These are phyloP conservation scores for Yponomeuta malinellus DNA, from an alignment of 2,888 invertebrate genomes.

Conservation along the genomic window DNA sequence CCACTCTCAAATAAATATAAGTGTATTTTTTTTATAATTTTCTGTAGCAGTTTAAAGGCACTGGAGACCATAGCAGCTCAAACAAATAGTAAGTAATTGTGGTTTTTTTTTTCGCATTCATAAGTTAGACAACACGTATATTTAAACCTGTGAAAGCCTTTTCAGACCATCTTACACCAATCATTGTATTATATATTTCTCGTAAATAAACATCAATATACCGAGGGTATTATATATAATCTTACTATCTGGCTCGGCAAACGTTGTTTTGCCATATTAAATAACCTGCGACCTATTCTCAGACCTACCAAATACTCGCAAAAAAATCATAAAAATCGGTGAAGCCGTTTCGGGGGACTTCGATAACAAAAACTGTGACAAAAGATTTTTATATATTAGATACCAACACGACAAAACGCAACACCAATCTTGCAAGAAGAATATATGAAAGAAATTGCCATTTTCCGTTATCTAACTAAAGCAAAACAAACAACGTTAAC, in stretches of 20 bases:
- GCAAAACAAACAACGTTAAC: conserved; percentile 1
- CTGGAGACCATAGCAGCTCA: too few species aligned
- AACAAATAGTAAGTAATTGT: too few species aligned
- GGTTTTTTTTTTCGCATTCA: too few species aligned
- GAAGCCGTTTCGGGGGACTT: too few species aligned
- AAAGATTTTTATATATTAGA: neutral
- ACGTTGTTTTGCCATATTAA: too few species aligned
- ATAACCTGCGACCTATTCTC: too few species aligned
- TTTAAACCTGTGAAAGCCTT: too few species aligned
- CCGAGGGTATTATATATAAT: neutral
- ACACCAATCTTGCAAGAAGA: neutral
- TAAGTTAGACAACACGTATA: too few species aligned
- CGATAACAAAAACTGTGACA: too few species aligned
- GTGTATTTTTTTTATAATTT: neutral
- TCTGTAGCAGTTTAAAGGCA: neutral
- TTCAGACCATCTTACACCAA: neutral
- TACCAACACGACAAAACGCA: neutral
- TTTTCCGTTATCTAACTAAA: conserved; percentile 4
- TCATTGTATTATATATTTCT: neutral
- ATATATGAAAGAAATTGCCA: neutral
- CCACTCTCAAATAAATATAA: neutral
- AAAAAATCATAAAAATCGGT: too few species aligned
- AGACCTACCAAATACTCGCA: too few species aligned
- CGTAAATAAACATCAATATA: neutral
- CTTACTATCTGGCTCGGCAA: too few species aligned